Evolutionary conservation across 2,113 vertebrate genomes (phyloP).

Genomic region (Notothenia coriiceps): DNA sequence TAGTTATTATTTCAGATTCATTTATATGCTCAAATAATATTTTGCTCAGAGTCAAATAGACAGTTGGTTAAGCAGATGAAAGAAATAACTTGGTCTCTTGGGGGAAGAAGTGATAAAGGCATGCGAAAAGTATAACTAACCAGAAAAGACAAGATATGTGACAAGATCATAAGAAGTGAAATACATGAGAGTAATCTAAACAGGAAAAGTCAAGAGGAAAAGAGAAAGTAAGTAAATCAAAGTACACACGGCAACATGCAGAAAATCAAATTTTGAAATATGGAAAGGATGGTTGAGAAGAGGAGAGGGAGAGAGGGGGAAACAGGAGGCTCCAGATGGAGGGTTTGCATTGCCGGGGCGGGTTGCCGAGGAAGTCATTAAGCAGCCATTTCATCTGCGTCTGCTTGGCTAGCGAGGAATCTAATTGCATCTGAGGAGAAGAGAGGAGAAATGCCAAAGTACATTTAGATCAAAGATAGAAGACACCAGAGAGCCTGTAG

Average conservation of each 20-base stretch:
- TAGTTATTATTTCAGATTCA: too few relatives aligned
- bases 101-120: too few relatives aligned
- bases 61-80: too few relatives aligned
- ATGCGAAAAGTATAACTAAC: neutral
- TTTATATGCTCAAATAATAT: too few relatives aligned
- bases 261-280: slow-evolving; percentile 55
- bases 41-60: too few relatives aligned
- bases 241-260: slow-evolving; percentile 31
- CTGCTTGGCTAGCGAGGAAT: slow-evolving; percentile 82
- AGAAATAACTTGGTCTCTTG: too few relatives aligned
- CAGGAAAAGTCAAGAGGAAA: slow-evolving; percentile 31
- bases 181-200: neutral
- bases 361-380: slow-evolving; percentile 85
- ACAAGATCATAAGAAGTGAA: neutral
- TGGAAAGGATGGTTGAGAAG: slow-evolving; percentile 25
- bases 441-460: slow-evolving; percentile 83
- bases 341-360: slow-evolving; percentile 78
- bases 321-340: slow-evolving; percentile 81
- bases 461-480: slow-evolving; percentile 85
- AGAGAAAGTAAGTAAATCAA: slow-evolving; percentile 28
- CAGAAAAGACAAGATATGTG: neutral
- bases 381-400: slow-evolving; percentile 85
- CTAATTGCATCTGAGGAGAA: slow-evolving; percentile 83
- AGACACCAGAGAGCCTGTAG: slow-evolving; percentile 77
- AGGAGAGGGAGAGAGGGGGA: slow-evolving; percentile 29